Percentiles rank a stretch among this genome's conserved stretches.
Conservation (phyloP, 2,797 vertebrate species). For the Poeciliopsis turneri region DNA sequence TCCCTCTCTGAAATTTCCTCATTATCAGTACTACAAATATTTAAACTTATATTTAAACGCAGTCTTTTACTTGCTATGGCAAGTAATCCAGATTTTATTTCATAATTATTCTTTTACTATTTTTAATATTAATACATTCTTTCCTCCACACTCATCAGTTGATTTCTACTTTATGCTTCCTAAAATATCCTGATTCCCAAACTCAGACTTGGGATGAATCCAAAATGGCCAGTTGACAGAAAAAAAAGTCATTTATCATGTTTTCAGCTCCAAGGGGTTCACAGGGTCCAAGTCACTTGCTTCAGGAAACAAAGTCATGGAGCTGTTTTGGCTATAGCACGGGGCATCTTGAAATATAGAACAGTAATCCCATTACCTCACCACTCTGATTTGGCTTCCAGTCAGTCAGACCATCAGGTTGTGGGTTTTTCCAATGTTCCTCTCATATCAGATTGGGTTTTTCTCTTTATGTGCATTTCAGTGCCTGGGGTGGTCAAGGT, state of each 20-base stretch:
- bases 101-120: neutral
- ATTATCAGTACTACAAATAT: neutral
- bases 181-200: conserved; percentile 22
- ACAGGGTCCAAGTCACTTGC: conserved; percentile 18
- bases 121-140: conserved; percentile 5
- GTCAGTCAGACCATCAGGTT: conserved; percentile 29
- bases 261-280: conserved; percentile 25
- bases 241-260: conserved; percentile 42
- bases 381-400: conserved; percentile 37
- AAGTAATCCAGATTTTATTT: neutral
- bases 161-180: neutral
- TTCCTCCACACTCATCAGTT: conserved; percentile 6
- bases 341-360: conserved; percentile 49
- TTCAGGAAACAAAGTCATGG: conserved; percentile 46
- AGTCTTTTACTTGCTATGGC: neutral
- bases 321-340: conserved; percentile 48
- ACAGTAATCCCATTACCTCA: conserved; percentile 60
- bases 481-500: conserved; percentile 17
- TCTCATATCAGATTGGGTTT: conserved; percentile 47
- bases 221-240: conserved; percentile 25
- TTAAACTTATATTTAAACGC: neutral
- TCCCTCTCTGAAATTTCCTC: neutral
- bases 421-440: conserved; percentile 57
- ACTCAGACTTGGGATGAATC: conserved; percentile 23
- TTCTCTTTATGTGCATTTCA: conserved; percentile 36